Conservation (phyloP, 2,888 invertebrate species). For the Lasioglossum zephyrum region DNA sequence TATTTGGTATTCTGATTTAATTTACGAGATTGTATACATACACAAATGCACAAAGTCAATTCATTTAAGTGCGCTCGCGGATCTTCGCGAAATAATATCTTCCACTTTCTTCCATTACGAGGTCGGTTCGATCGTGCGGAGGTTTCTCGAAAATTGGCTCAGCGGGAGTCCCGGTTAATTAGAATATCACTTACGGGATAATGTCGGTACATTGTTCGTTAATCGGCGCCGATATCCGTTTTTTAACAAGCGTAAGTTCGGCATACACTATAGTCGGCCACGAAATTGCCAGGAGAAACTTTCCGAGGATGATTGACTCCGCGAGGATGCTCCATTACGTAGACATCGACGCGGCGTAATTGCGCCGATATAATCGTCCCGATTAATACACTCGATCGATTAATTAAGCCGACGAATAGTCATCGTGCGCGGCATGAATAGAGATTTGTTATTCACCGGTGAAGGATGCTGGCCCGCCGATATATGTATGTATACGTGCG, state of each 20-base stretch:
- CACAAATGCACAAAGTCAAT: too few relatives aligned
- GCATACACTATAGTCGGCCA: background rate
- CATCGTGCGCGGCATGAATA: slow-evolving; percentile 58
- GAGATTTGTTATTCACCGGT: slow-evolving; percentile 61
- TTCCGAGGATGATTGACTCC: slow-evolving; percentile 21
- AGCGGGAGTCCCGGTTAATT: background rate
- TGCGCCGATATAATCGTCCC: slow-evolving; percentile 68
- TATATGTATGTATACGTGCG: slow-evolving; percentile 48
- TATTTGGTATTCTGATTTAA: too few relatives aligned
- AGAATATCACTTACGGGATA: slow-evolving; percentile 20
- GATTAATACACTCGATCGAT: slow-evolving; percentile 76
- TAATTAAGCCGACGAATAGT: slow-evolving; percentile 73
- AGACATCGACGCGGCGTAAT: slow-evolving; percentile 61
- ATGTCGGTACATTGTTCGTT: slow-evolving; percentile 20
- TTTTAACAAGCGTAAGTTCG: slow-evolving; percentile 27
- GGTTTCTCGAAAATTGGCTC: background rate
- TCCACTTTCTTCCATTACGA: background rate
- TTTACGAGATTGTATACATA: background rate
- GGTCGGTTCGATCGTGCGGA: background rate
- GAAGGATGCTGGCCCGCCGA: slow-evolving; percentile 40
- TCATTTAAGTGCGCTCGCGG: background rate
- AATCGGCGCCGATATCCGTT: slow-evolving; percentile 27
- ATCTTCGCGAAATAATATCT: background rate
- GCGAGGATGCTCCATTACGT: slow-evolving; percentile 47
- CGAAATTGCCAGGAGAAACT: slow-evolving; percentile 36